Percentiles rank a stretch among this genome's conserved stretches.
phyloP scores from a whole-genome alignment of 2,113 vertebrate species.

The Glaucomys volans region DNA sequence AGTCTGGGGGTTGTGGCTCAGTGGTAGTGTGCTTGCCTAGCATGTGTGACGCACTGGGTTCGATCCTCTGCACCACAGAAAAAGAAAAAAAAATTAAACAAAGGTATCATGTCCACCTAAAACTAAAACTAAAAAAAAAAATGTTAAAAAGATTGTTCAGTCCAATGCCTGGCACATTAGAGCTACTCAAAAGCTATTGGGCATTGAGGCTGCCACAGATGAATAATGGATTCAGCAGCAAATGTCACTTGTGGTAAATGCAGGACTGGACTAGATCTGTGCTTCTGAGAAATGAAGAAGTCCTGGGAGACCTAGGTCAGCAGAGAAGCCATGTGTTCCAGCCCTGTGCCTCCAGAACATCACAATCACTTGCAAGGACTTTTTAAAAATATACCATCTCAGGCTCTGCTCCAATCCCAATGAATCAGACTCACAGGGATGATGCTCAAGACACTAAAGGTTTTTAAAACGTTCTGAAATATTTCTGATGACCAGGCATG shows the following conservation, averaged over 20 bases:
- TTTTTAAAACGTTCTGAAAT: neutral
- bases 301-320: neutral
- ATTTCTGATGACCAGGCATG: neutral
- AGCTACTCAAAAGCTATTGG: neutral
- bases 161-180: neutral
- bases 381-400: constrained; percentile 15
- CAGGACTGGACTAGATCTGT: neutral
- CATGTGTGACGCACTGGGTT: no score
- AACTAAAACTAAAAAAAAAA: no score
- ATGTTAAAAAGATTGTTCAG: no score
- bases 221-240: neutral
- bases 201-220: neutral
- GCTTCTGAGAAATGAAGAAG: constrained; percentile 41
- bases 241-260: constrained; percentile 1
- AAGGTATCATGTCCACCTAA: no score
- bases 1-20: no score
- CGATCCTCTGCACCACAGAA: no score
- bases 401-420: neutral
- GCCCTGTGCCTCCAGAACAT: neutral
- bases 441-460: neutral
- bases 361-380: neutral
- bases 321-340: neutral
- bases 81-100: no score
- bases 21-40: no score
- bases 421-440: neutral